A percentile compares a stretch with the other conserved stretches of the same genome.
Conservation (phyloP, 1,140 invertebrate species). For the Rhagoletis pomonella region DNA sequence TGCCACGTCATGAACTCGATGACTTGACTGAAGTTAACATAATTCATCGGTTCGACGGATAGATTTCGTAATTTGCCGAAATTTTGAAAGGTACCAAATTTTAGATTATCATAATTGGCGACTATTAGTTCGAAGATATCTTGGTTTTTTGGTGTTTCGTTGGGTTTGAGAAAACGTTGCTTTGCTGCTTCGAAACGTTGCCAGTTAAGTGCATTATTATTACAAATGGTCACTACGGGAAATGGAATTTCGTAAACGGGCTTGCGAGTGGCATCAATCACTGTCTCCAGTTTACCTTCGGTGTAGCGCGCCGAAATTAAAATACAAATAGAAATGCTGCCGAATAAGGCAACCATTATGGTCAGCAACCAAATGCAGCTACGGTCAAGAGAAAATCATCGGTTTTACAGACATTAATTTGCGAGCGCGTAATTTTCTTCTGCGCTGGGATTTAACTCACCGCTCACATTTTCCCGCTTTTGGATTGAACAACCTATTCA, state of each 20-base stretch:
- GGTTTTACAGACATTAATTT: not conserved
- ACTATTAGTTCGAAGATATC: conserved; percentile 53
- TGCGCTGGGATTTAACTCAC: not conserved
- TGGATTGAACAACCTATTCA: conserved; percentile 63
- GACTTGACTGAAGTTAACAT: conserved; percentile 67
- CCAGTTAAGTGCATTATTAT: conserved; percentile 70
- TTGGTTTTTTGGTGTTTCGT: conserved; percentile 57
- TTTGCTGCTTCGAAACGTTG: conserved; percentile 63
- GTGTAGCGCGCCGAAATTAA: conserved; percentile 67
- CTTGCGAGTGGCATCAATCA: conserved; percentile 69
- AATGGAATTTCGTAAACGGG: conserved; percentile 70
- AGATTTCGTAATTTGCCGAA: conserved; percentile 63
- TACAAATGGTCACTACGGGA: conserved; percentile 71
- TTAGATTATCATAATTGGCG: conserved; percentile 62
- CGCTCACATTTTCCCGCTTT: conserved; percentile 65
- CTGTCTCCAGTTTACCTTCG: conserved; percentile 63
- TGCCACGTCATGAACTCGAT: conserved; percentile 68
- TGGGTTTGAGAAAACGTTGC: conserved; percentile 64
- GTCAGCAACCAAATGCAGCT: conserved; percentile 67
- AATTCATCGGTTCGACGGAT: conserved; percentile 60
- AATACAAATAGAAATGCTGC: conserved; percentile 66
- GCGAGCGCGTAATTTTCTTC: not conserved
- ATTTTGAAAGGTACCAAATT: conserved; percentile 65
- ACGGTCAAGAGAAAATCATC: not conserved
- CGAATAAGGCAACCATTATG: conserved; percentile 65